Evolutionary conservation across 1,140 invertebrate species (phyloP).

Genomic region (Antheraea pernyi): DNA sequence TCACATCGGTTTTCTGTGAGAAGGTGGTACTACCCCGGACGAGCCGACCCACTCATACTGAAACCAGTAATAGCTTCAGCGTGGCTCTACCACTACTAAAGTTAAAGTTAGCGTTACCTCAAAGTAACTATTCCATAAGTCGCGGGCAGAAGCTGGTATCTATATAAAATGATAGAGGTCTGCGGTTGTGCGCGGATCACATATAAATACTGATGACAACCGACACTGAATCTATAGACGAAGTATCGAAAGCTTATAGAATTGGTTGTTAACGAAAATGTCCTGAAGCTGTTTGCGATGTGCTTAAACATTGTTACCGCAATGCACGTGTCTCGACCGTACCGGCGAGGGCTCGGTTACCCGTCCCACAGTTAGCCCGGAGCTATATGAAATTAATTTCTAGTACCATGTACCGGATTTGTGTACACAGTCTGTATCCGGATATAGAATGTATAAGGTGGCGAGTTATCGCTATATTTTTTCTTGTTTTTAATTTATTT

Average conservation of each 20-base stretch:
- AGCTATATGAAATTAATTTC: conserved; percentile 76
- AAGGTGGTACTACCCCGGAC: too few relatives aligned
- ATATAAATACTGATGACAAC: neutral
- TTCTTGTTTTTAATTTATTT: too few relatives aligned
- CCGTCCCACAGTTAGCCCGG: conserved; percentile 27
- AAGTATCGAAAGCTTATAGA: conserved; percentile 1
- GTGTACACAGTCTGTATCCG: conserved; percentile 50
- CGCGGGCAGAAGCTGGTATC: too few relatives aligned
- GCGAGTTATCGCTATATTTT: neutral
- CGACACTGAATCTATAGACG: neutral
- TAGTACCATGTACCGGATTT: conserved; percentile 48
- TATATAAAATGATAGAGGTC: too few relatives aligned
- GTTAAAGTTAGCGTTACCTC: too few relatives aligned
- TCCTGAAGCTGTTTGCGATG: conserved; percentile 26
- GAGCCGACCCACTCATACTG: too few relatives aligned
- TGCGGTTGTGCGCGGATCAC: too few relatives aligned
- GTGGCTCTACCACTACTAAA: too few relatives aligned
- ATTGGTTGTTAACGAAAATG: conserved; percentile 24
- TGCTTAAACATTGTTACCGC: conserved; percentile 22
- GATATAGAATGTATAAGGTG: conserved; percentile 15
- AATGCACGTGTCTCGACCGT: conserved; percentile 49
- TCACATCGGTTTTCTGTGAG: too few relatives aligned
- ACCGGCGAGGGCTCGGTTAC: conserved; percentile 18
- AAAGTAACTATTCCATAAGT: too few relatives aligned
- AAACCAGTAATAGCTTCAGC: too few relatives aligned